Base-by-base conservation (phyloP, 2,797 vertebrate species). In the Lepilemur septentrionalis region DNA sequence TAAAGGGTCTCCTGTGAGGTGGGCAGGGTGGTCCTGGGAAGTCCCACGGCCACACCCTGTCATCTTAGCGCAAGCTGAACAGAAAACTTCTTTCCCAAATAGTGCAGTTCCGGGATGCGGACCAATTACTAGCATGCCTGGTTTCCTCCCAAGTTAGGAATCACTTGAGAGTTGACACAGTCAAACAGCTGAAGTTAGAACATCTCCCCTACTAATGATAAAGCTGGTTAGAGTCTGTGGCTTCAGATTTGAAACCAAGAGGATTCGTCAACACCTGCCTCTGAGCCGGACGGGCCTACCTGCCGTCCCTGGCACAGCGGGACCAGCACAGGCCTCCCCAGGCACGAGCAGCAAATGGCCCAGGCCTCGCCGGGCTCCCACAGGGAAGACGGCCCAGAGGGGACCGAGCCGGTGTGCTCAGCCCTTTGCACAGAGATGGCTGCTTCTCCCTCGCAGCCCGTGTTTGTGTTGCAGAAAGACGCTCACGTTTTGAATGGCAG, bases 91-190 rank as follows among this genome's bases (percentile, higher is more conserved):
- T 17, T 41, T 75, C 67, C 69, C 78, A 75, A 46, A 52, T 11
- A 30, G 2, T 59, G 46, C 46, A 15, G 13, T 55, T 59, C 0
- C 0, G 48, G 35, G 1, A 2, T 17, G 25, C 3, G 5, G 11
- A 28, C 35, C 52, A 59, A 17, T 38, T 38, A 41, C 35, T 38
- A 17, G 15, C 20, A 30, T 38, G 35, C 11, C 73, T 59, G 11
- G 32, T 59, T 59, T 80, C 35, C 11, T 41, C 52, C 76, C 20
- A 38, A 8, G n/a, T 15, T 35, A n/a, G 50, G 50, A 22, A 57
- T 28, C 22, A 23, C 6, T 35, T 57, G 78, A 80, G 35, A 15
- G 41, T 7, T 43, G 69, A 52, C 17, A 78, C 32, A 41, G 79
- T 59, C 35, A 59, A 38, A 18, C 13, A 43, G 55, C 38, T 20